phyloP scores from a whole-genome alignment of 2,113 vertebrate species.

The Actenoides lindsayi region DNA sequence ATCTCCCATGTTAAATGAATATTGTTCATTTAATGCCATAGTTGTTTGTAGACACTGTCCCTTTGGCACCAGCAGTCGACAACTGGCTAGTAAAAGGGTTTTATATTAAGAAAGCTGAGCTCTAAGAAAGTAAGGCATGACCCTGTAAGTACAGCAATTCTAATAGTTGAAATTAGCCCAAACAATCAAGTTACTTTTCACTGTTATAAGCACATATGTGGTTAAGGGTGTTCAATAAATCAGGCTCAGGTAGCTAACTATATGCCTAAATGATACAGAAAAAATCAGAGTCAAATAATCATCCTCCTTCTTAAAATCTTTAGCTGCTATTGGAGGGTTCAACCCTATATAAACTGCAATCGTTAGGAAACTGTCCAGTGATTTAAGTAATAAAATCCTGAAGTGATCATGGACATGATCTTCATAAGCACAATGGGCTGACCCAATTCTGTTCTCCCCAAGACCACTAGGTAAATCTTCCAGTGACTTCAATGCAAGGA shows the following conservation, averaged over 20 bases:
- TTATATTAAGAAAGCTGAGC: not conserved
- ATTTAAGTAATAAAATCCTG: not conserved
- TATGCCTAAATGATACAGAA: not conserved
- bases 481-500: not conserved
- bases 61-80: not conserved
- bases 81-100: not conserved
- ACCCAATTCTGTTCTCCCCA: not conserved
- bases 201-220: not conserved
- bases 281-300: not conserved
- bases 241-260: not conserved
- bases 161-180: not conserved
- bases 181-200: not conserved
- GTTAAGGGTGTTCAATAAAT: not conserved
- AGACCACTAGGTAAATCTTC: not conserved
- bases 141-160: not conserved
- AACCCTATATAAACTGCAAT: not conserved
- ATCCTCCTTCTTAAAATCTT: not conserved
- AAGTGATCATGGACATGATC: not conserved
- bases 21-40: not conserved
- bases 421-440: not conserved
- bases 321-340: not conserved
- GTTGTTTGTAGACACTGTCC: not conserved
- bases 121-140: not conserved
- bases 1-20: not conserved
- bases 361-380: not conserved